Evolutionary conservation across 1,140 invertebrate species (phyloP).

Genomic region (Lucilia cuprina): DNA sequence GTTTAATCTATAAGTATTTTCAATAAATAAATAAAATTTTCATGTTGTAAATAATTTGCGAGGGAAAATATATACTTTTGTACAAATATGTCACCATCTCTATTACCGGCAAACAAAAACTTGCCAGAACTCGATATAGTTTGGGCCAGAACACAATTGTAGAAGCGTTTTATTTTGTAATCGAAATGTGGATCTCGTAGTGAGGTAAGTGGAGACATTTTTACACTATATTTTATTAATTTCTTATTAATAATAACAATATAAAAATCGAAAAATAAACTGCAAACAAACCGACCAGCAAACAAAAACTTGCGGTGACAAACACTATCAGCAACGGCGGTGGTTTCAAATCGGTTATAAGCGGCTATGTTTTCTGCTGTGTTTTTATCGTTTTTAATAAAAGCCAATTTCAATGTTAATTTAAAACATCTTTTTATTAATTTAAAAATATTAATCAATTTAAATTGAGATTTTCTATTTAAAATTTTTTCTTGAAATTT

Average conservation of each 20-base stretch:
- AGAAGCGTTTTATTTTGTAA: slow-evolving; percentile 66
- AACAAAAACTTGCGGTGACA: too few species aligned
- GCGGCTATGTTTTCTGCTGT: too few species aligned
- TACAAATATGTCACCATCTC: slow-evolving; percentile 82
- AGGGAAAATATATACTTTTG: slow-evolving; percentile 71
- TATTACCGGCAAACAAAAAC: slow-evolving; percentile 82
- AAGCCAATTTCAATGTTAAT: too few species aligned
- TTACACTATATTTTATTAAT: not conserved
- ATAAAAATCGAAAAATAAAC: not conserved
- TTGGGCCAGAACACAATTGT: slow-evolving; percentile 82
- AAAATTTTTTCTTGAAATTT: too few species aligned
- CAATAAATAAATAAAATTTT: not conserved
- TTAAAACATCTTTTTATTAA: too few species aligned
- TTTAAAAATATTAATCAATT: too few species aligned
- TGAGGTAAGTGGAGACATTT: not conserved
- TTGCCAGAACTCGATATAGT: slow-evolving; percentile 83
- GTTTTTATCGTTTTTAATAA: too few species aligned
- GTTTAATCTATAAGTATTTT: slow-evolving; percentile 40
- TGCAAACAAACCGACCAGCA: not conserved
- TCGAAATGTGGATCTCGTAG: not conserved
- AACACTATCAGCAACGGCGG: too few species aligned
- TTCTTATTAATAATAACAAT: not conserved
- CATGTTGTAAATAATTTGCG: not conserved
- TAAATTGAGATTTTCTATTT: too few species aligned
- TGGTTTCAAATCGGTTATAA: too few species aligned